Conservation (phyloP, 2,113 vertebrate species). For the Mormyrus lacerda region DNA sequence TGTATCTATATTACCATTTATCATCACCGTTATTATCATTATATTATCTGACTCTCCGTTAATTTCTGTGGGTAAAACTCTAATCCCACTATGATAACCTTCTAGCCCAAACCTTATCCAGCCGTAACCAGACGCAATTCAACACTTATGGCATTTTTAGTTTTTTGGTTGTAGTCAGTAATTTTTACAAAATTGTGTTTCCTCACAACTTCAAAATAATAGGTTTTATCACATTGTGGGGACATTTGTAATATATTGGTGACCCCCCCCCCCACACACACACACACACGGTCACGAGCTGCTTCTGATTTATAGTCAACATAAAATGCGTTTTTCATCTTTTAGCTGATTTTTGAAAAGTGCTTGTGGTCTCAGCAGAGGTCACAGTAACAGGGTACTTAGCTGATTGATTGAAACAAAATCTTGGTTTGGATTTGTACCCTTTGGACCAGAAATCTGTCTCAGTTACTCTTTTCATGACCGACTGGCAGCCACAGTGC, state of each 20-base stretch:
- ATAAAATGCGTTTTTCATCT: too few relatives aligned
- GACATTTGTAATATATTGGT: neutral
- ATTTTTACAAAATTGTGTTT: too few relatives aligned
- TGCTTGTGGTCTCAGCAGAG: too few relatives aligned
- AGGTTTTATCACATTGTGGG: neutral
- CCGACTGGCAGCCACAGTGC: neutral
- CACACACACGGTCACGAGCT: too few relatives aligned
- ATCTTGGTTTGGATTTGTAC: too few relatives aligned
- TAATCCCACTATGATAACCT: too few relatives aligned
- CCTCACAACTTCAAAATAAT: neutral
- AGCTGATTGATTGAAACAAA: too few relatives aligned
- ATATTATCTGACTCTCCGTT: neutral
- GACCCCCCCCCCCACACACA: neutral
- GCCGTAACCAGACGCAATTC: neutral
- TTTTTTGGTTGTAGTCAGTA: too few relatives aligned
- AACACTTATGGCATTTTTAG: neutral
- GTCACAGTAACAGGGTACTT: too few relatives aligned
- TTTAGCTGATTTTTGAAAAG: neutral
- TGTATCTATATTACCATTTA: neutral
- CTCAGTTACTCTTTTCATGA: neutral
- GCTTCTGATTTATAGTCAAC: too few relatives aligned
- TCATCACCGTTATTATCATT: neutral
- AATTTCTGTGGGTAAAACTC: neutral
- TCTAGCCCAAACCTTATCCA: neutral
- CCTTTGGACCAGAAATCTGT: neutral